These are phyloP conservation scores for Cheilosia pagana DNA, from an alignment of 2,888 invertebrate species.

Conservation along the genomic window DNA sequence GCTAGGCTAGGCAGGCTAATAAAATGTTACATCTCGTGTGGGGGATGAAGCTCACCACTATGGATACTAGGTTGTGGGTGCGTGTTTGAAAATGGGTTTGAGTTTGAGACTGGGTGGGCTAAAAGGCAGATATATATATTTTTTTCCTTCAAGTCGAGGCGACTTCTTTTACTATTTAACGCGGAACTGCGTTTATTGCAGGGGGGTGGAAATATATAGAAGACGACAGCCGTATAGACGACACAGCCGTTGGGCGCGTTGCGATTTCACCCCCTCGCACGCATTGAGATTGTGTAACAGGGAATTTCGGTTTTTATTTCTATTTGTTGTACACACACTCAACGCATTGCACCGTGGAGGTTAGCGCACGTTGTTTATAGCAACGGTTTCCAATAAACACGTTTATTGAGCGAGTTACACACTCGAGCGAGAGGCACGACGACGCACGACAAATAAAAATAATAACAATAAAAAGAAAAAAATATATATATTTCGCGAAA, in stretches of 20 bases:
- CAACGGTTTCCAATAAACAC: slow-evolving; percentile 41
- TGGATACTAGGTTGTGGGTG: background rate
- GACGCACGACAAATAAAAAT: too few species aligned
- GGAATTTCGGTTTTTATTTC: slow-evolving; percentile 6
- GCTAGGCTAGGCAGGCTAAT: slow-evolving; percentile 59
- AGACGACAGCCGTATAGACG: slow-evolving; percentile 25
- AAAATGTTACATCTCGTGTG: slow-evolving; percentile 42
- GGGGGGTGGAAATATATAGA: slow-evolving; percentile 12
- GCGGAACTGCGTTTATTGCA: slow-evolving; percentile 33
- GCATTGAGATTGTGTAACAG: slow-evolving; percentile 58
- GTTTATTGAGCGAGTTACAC: slow-evolving; percentile 28
- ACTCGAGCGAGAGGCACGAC: slow-evolving; percentile 3
- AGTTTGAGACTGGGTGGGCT: background rate
- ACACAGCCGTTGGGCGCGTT: slow-evolving; percentile 50
- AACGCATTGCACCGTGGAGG: slow-evolving; percentile 8
- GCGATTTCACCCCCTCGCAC: slow-evolving; percentile 39
- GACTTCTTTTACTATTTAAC: slow-evolving; percentile 58
- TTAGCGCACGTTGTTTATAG: slow-evolving; percentile 21
- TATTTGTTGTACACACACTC: slow-evolving; percentile 10
- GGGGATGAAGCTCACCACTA: slow-evolving; percentile 48
- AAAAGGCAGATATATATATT: background rate
- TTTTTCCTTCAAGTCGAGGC: background rate
- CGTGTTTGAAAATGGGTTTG: background rate
- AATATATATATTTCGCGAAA: slow-evolving; percentile 27
- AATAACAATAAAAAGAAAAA: slow-evolving; percentile 9